phyloP scores from a whole-genome alignment of 2,113 vertebrate genomes.

The Bettongia penicillata region DNA sequence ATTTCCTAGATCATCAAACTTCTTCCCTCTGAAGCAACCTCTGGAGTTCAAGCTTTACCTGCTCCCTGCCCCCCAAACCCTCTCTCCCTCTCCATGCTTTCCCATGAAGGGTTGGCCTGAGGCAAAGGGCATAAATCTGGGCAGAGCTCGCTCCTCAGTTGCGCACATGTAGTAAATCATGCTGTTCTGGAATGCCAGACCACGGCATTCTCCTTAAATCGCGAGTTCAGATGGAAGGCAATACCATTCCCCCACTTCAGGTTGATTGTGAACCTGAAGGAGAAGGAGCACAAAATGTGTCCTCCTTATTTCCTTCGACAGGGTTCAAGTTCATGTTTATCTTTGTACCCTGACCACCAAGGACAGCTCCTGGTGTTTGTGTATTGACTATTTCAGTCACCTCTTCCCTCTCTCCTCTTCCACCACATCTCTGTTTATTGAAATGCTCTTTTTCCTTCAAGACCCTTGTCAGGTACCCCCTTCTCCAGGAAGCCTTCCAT shows the following conservation, averaged over 20 bases:
- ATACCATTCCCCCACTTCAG: constrained; percentile 75
- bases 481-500: background rate
- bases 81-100: constrained; percentile 21
- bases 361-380: background rate
- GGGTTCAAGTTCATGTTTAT: background rate
- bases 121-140: constrained; percentile 78
- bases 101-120: constrained; percentile 83
- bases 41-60: background rate
- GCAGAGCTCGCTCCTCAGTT: constrained; percentile 74
- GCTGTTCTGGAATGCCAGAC: constrained; percentile 78
- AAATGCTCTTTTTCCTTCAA: background rate
- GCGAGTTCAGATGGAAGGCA: constrained; percentile 85
- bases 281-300: background rate
- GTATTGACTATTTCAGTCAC: background rate
- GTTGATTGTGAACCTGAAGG: constrained; percentile 83
- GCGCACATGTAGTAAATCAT: constrained; percentile 75
- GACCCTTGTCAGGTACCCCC: background rate
- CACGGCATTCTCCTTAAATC: constrained; percentile 82
- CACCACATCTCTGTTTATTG: background rate
- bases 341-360: background rate
- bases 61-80: too few species aligned
- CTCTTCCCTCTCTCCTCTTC: background rate
- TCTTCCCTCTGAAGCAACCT: background rate
- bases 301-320: background rate
- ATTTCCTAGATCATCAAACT: background rate